Percentiles rank a stretch among this genome's conserved stretches.
phyloP scores from a whole-genome alignment of 2,113 vertebrate species.

The Pelvicachromis taeniatus region DNA sequence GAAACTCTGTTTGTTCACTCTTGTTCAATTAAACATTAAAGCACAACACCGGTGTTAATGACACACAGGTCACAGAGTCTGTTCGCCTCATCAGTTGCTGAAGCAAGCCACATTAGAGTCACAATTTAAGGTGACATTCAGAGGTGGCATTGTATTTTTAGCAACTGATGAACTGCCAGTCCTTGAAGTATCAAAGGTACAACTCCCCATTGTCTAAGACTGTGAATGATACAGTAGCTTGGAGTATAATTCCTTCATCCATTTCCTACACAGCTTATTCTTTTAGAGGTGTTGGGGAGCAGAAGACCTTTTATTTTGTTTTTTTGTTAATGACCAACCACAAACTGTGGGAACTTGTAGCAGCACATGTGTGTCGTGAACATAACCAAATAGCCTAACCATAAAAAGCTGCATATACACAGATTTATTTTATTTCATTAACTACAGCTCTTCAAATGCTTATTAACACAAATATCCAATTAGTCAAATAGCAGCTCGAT shows the following conservation, averaged over 20 bases:
- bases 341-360: not conserved
- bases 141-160: conserved; percentile 1
- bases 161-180: conserved; percentile 15
- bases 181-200: not conserved
- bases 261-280: not conserved
- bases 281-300: not conserved
- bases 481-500: not conserved
- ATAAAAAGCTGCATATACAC: not conserved
- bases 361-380: not conserved
- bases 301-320: not conserved
- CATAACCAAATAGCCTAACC: not conserved
- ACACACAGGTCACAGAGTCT: not conserved
- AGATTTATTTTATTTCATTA: no score
- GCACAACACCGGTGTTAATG: not conserved
- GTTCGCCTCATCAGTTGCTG: conserved; percentile 2
- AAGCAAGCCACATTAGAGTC: not conserved
- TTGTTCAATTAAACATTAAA: conserved; percentile 28
- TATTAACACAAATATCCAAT: not conserved
- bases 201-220: not conserved
- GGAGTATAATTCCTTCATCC: not conserved
- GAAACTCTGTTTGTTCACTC: conserved; percentile 23
- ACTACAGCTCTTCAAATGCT: not conserved
- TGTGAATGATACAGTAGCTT: not conserved
- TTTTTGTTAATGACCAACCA: not conserved
- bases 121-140: conserved; percentile 23